phyloP scores from a whole-genome alignment of 2,113 vertebrate species.

The Procavia capensis region DNA sequence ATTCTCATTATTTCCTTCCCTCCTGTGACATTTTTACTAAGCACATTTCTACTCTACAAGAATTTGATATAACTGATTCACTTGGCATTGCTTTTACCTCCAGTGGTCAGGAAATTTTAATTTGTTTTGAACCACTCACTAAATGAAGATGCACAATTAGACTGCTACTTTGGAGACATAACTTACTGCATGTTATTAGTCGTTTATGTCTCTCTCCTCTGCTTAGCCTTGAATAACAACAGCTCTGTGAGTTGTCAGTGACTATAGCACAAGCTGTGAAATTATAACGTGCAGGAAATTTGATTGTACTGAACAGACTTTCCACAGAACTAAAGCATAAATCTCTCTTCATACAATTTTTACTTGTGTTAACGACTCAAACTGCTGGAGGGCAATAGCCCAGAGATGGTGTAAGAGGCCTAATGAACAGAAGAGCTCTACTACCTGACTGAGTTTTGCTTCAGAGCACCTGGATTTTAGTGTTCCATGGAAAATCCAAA shows the following conservation, averaged over 20 bases:
- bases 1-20: slow-evolving; percentile 24
- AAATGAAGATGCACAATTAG: slow-evolving; percentile 68
- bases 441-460: neutral
- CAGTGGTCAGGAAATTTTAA: slow-evolving; percentile 65
- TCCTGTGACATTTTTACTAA: slow-evolving; percentile 53
- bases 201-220: slow-evolving; percentile 28
- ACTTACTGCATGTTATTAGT: slow-evolving; percentile 51
- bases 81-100: slow-evolving; percentile 12
- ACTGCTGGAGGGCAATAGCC: neutral
- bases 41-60: neutral
- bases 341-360: slow-evolving; percentile 1
- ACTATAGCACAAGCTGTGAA: neutral
- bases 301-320: slow-evolving; percentile 35
- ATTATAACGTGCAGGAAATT: neutral
- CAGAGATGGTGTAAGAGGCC: neutral
- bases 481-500: neutral
- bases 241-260: neutral
- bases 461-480: neutral
- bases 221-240: slow-evolving; percentile 53
- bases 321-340: neutral
- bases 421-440: neutral
- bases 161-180: slow-evolving; percentile 26
- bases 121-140: slow-evolving; percentile 40
- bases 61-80: neutral
- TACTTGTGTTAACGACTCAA: neutral